Percentiles rank a stretch among this genome's conserved stretches.
Evolutionary conservation across 2,888 invertebrate genomes (phyloP).

Genomic region (Exocentrus adspersus): DNA sequence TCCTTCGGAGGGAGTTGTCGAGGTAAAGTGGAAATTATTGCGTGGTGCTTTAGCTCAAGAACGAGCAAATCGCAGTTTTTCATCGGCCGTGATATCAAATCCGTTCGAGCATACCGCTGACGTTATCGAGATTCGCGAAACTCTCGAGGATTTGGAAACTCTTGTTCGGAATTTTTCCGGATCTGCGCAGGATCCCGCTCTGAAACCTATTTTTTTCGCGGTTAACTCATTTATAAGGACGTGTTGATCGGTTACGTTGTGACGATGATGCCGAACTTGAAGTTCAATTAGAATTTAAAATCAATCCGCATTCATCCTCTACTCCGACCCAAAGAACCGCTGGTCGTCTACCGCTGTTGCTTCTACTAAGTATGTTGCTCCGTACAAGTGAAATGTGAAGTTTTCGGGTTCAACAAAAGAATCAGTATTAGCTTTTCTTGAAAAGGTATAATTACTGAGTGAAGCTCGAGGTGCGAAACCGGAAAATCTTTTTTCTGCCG

Average conservation of each 20-base stretch:
- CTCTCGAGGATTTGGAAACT: background rate
- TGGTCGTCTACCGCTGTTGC: background rate
- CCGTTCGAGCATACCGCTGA: background rate
- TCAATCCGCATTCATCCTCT: no score
- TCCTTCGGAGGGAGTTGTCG: no score
- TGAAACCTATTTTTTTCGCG: constrained; percentile 10
- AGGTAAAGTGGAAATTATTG: no score
- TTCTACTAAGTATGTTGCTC: constrained; percentile 9
- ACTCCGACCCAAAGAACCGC: background rate
- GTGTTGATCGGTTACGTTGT: background rate
- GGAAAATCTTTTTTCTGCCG: constrained; percentile 12
- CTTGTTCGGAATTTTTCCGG: background rate
- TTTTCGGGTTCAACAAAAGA: constrained; percentile 21
- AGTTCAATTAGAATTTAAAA: background rate
- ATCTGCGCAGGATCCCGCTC: background rate
- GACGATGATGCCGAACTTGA: background rate
- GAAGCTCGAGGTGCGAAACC: constrained; percentile 15
- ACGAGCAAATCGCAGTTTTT: constrained; percentile 8
- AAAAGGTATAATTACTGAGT: constrained; percentile 20
- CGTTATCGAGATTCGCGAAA: background rate
- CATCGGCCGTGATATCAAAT: background rate
- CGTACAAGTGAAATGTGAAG: constrained; percentile 25
- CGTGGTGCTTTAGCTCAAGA: no score
- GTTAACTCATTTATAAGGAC: constrained; percentile 10
- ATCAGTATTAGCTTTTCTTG: constrained; percentile 25